Conservation (phyloP, 2,113 vertebrate species). For the Protomyctophum bolini region DNA sequence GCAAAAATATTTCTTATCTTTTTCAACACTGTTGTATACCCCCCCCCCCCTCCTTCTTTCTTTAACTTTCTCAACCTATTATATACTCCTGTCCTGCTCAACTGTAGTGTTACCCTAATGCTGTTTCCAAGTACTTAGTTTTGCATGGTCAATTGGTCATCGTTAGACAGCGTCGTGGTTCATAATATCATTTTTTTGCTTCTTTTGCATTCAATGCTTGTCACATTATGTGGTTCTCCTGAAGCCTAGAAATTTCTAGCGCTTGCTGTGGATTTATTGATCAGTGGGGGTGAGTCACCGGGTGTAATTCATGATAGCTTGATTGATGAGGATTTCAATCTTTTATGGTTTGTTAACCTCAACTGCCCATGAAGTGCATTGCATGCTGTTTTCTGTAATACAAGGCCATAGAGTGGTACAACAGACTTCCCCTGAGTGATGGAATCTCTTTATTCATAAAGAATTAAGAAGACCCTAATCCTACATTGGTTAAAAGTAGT, state of each 20-base stretch:
- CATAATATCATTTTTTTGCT: slow-evolving; percentile 55
- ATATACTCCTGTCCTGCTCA: background rate
- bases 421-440: slow-evolving; percentile 71
- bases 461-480: slow-evolving; percentile 65
- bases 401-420: slow-evolving; percentile 65
- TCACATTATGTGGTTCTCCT: slow-evolving; percentile 66
- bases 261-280: slow-evolving; percentile 78
- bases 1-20: slow-evolving; percentile 10
- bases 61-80: slow-evolving; percentile 19
- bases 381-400: slow-evolving; percentile 75
- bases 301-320: slow-evolving; percentile 80
- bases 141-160: slow-evolving; percentile 65
- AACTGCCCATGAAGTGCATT: slow-evolving; percentile 76
- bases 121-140: slow-evolving; percentile 43
- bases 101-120: slow-evolving; percentile 12
- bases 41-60: slow-evolving; percentile 9
- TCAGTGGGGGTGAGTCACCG: slow-evolving; percentile 75
- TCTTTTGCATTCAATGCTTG: slow-evolving; percentile 70
- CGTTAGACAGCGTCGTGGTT: slow-evolving; percentile 59
- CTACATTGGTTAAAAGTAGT: background rate
- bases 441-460: slow-evolving; percentile 64
- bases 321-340: slow-evolving; percentile 82
- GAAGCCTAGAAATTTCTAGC: slow-evolving; percentile 53
- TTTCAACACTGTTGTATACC: slow-evolving; percentile 21
- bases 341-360: slow-evolving; percentile 78